phyloP scores from a whole-genome alignment of 2,113 vertebrate species.

The Cyprinus carpio region DNA sequence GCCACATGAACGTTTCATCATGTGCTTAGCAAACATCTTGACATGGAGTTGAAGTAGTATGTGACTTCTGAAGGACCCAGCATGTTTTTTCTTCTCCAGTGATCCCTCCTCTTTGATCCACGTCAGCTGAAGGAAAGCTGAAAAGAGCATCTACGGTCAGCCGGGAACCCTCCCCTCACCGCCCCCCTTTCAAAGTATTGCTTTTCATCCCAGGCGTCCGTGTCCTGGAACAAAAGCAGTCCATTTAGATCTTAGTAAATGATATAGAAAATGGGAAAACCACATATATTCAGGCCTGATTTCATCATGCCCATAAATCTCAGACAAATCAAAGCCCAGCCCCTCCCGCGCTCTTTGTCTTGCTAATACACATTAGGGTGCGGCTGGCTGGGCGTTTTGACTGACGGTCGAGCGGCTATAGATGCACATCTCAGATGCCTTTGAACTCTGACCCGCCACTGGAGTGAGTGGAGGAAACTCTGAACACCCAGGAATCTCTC shows the following conservation, averaged over 20 bases:
- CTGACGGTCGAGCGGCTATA: slow-evolving; percentile 67
- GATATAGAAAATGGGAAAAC: slow-evolving; percentile 70
- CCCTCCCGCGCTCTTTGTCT: slow-evolving; percentile 72
- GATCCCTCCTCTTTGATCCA: slow-evolving; percentile 29
- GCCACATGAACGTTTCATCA: background rate
- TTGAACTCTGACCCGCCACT: slow-evolving; percentile 68
- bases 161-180: slow-evolving; percentile 33
- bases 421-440: slow-evolving; percentile 73
- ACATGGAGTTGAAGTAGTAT: slow-evolving; percentile 14
- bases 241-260: slow-evolving; percentile 75
- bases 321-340: slow-evolving; percentile 74
- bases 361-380: slow-evolving; percentile 79
- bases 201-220: slow-evolving; percentile 66
- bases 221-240: slow-evolving; percentile 68
- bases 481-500: slow-evolving; percentile 57
- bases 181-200: slow-evolving; percentile 67
- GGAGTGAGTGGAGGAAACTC: slow-evolving; percentile 51
- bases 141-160: slow-evolving; percentile 61
- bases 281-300: slow-evolving; percentile 71
- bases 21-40: slow-evolving; percentile 22
- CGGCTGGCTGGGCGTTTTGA: slow-evolving; percentile 79
- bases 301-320: slow-evolving; percentile 81
- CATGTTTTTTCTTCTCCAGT: slow-evolving; percentile 24
- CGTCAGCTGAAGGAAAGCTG: slow-evolving; percentile 65
- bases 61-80: slow-evolving; percentile 36